A percentile compares a stretch with the other conserved stretches of the same genome.
Conservation (phyloP, 64 coral and sea anemone genomes). For the Pachyseris speciosa region DNA sequence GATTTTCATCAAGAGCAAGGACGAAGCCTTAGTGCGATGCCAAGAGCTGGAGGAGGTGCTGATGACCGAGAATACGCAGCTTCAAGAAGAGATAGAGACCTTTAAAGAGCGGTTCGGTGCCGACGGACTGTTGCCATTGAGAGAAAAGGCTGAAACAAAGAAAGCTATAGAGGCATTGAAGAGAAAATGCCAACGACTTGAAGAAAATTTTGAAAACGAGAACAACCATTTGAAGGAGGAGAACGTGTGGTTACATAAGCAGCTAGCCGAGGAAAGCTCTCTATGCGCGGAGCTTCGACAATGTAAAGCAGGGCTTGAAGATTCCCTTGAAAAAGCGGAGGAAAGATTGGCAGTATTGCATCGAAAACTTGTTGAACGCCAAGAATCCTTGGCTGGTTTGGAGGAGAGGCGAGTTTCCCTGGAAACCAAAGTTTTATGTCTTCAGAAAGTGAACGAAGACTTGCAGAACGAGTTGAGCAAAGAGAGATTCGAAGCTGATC, state of each 20-base stretch:
- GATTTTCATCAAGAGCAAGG: neutral
- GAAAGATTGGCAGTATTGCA: neutral
- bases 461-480: constrained; percentile 31
- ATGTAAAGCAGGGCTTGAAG: neutral
- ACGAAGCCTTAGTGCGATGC: neutral
- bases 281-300: neutral
- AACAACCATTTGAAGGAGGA: neutral
- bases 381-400: neutral
- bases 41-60: constrained; percentile 10
- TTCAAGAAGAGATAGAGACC: constrained; percentile 5
- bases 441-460: constrained; percentile 15
- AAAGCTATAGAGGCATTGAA: neutral
- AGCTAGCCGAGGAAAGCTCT: constrained; percentile 22
- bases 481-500: constrained; percentile 31
- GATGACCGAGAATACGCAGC: constrained; percentile 6
- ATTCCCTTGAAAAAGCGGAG: neutral
- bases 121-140: neutral
- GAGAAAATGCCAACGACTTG: constrained; percentile 19
- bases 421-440: constrained; percentile 22
- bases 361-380: constrained; percentile 6
- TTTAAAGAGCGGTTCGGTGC: neutral
- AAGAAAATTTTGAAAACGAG: constrained; percentile 24
- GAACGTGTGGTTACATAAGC: constrained; percentile 28
- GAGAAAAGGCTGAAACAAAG: constrained; percentile 2
- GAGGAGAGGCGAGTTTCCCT: constrained; percentile 15